A percentile compares a stretch with the other conserved stretches of the same genome.
These are phyloP conservation scores for Ctenicera cuprea DNA, from an alignment of 2,888 invertebrate genomes.

Conservation along the genomic window DNA sequence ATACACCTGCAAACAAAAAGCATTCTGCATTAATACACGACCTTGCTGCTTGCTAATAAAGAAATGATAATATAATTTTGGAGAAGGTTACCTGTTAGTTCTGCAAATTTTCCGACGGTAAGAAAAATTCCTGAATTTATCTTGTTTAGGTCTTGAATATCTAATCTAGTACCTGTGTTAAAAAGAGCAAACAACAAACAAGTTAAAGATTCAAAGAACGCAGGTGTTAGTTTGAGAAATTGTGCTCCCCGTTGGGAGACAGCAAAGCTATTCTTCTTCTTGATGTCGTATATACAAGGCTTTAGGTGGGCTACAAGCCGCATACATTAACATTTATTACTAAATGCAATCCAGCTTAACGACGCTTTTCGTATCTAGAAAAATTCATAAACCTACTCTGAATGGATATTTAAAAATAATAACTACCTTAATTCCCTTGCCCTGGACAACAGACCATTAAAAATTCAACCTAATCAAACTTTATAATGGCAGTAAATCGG, in stretches of 20 bases:
- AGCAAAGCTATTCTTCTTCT: conserved; percentile 27
- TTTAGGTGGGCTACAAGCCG: conserved; percentile 37
- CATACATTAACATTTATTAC: conserved; percentile 45
- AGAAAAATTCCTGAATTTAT: too few species aligned
- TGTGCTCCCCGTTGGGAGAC: conserved; percentile 31
- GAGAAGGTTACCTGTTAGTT: too few species aligned
- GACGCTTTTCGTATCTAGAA: conserved; percentile 30
- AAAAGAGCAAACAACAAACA: not conserved
- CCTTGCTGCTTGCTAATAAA: too few species aligned
- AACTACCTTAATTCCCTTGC: conserved; percentile 41
- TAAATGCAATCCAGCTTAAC: conserved; percentile 26
- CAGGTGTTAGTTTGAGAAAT: conserved; percentile 39
- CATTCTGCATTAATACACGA: too few species aligned
- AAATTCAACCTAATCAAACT: conserved; percentile 53
- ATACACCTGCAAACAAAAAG: too few species aligned
- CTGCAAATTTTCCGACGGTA: too few species aligned
- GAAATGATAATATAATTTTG: too few species aligned
- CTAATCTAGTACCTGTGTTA: too few species aligned
- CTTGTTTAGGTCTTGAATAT: too few species aligned
- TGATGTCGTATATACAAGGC: conserved; percentile 30
- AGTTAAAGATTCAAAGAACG: conserved; percentile 26
- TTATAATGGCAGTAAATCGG: conserved; percentile 51
- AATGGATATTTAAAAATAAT: conserved; percentile 46
- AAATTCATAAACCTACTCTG: conserved; percentile 24
- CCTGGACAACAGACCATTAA: conserved; percentile 46